phyloP scores from a whole-genome alignment of 2,113 vertebrate genomes.

The Apodemus sylvaticus region DNA sequence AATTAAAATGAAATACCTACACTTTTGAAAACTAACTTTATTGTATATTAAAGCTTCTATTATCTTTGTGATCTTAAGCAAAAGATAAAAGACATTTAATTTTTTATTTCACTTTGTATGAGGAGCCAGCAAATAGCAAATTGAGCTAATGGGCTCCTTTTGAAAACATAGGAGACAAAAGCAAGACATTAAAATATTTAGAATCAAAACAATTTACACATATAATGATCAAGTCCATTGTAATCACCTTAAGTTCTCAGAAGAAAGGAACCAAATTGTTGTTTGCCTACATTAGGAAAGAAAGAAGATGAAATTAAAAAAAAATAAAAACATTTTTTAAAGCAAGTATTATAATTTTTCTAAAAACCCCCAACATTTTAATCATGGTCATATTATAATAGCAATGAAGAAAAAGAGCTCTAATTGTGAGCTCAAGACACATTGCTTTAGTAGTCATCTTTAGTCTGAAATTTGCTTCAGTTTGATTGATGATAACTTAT shows the following conservation, averaged over 20 bases:
- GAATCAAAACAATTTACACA: background rate
- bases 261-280: background rate
- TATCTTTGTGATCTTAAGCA: background rate
- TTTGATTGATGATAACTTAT: constrained; percentile 73
- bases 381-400: background rate
- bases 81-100: background rate
- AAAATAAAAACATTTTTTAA: background rate
- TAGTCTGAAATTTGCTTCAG: constrained; percentile 65
- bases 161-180: background rate
- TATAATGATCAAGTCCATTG: background rate
- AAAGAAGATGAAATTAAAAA: background rate
- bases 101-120: background rate
- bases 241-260: no score
- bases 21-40: background rate
- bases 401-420: background rate
- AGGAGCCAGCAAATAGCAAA: background rate
- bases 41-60: background rate
- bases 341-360: background rate
- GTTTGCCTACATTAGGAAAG: background rate
- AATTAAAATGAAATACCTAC: background rate
- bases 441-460: constrained; percentile 58
- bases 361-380: background rate
- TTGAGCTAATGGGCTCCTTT: background rate
- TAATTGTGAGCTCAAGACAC: constrained; percentile 27
- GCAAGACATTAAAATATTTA: background rate